Percentiles rank a stretch among this genome's conserved stretches.
Evolutionary conservation across 2,113 vertebrate species (phyloP).

Genomic region (Dasyornis broadbenti): DNA sequence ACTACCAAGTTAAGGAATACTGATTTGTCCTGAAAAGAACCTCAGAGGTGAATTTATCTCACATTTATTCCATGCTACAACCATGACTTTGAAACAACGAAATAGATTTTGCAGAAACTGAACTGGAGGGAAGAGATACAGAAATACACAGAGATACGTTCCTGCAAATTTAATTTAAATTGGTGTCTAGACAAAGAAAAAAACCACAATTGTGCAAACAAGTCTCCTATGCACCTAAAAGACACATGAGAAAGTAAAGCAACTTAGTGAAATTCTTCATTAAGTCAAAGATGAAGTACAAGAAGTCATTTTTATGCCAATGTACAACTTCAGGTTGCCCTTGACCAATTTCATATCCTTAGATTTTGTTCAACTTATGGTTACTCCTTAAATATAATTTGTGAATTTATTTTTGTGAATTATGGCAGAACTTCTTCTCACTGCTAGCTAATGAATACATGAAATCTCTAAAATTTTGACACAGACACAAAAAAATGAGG

Average conservation of each 20-base stretch:
- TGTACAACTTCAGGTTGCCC: neutral
- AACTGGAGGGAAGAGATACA: neutral
- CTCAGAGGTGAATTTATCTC: neutral
- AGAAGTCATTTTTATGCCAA: neutral
- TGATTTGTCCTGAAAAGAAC: neutral
- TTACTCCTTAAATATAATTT: neutral
- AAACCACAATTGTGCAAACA: neutral
- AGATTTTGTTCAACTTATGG: neutral
- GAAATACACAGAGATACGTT: rapidly evolving
- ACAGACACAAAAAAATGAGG: neutral
- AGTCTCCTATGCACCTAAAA: neutral
- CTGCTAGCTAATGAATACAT: neutral
- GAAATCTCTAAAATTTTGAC: neutral
- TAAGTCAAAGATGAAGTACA: neutral
- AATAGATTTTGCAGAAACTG: neutral
- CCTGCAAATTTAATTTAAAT: neutral
- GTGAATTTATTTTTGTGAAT: neutral
- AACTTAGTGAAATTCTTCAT: neutral
- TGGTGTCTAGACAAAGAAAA: neutral
- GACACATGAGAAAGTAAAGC: neutral
- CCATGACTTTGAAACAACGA: rapidly evolving
- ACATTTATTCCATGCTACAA: neutral
- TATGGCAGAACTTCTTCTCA: neutral
- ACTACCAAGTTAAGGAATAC: neutral
- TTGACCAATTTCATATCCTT: neutral